phyloP scores from a whole-genome alignment of 2,113 vertebrate species.

The Antechinus stuartii region DNA sequence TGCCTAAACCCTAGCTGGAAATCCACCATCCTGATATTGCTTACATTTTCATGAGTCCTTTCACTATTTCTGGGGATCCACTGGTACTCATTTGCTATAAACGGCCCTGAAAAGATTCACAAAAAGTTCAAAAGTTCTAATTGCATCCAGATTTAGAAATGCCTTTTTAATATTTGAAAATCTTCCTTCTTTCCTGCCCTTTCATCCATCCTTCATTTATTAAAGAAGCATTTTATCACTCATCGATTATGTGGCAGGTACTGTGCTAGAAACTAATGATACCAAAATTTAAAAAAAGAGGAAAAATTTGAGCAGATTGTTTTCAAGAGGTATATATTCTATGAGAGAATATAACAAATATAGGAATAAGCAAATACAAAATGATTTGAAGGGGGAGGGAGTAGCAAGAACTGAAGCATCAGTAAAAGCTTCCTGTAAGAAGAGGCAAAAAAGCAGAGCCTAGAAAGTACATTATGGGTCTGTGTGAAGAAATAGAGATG shows the following conservation, averaged over 20 bases:
- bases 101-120: not conserved
- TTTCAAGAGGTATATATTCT: not conserved
- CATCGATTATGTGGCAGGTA: not conserved
- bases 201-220: not conserved
- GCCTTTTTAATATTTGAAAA: not conserved
- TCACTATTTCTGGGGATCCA: not conserved
- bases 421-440: not conserved
- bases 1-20: not conserved
- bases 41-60: not conserved
- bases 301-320: not conserved
- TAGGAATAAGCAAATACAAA: not conserved
- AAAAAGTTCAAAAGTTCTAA: not conserved
- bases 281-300: not conserved
- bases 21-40: not conserved
- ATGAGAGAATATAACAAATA: too few species aligned
- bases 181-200: not conserved
- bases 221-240: not conserved
- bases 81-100: not conserved
- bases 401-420: not conserved
- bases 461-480: not conserved
- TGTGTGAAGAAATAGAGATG: not conserved
- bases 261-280: not conserved
- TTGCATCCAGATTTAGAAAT: not conserved
- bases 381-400: not conserved
- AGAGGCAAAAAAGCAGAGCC: not conserved